Base-by-base conservation (phyloP, 1,140 invertebrate species). In the Hesperophylax magnus region DNA sequence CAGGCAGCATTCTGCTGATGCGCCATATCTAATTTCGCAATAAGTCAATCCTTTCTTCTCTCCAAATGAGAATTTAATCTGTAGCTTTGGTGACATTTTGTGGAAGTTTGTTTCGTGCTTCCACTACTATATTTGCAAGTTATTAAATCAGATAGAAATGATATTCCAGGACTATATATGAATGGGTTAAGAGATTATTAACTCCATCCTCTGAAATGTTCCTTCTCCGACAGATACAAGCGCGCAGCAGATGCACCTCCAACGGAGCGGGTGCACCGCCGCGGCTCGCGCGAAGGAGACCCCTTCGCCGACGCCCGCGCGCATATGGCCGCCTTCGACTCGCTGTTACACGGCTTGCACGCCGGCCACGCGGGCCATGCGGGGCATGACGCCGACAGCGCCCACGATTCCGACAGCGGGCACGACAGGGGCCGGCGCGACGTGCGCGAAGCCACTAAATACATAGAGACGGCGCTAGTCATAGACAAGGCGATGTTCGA, bases 401-500 rank as follows among this genome's bases (percentile, higher is more conserved):
- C 39, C 47, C 69, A 65, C 60, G 74, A 31, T n/a, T 34, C 20
- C 60, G 18, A 65, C 61, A n/a, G 18, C 60, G 58, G 18, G 71
- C 71, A 53, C 76, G 34, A 18, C 20, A 61, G 60, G 11, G 39
- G 89, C 90, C 93, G 92, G 88, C 91, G 95, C 78, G 96, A 98
- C 91, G 95, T 97, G 60, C 90, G 96, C 53, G 95, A 97, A 87
- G 94, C 95, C 82, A 96, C 95, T 71, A 97, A 98, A 88, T 98
- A 96, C 90, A 96, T 98, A 84, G 97, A 98, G 91, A 96, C 96
- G 82, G 97, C 96, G 61, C 92, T 98, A 77, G 94, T 98, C 80
- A 95, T 98, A 78, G 97, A 98, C 89, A 97, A 97, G 89, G 95
- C 96, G 31, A 97, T 98, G 97, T 98, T 98, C 89, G 96, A 97